Base-by-base conservation (phyloP, 2,888 invertebrate genomes). In the Lingula anatina region DNA sequence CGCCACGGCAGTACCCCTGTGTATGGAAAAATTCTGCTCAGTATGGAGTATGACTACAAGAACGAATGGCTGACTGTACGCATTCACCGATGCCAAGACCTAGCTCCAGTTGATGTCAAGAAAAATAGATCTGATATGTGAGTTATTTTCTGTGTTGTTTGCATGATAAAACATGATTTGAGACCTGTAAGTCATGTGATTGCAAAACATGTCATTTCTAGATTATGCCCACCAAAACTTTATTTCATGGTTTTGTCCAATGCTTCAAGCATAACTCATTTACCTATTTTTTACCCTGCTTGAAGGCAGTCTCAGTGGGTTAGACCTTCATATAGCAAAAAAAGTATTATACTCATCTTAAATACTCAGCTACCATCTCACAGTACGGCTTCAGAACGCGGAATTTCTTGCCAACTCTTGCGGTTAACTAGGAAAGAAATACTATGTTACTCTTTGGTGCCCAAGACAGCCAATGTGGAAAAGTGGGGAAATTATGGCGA, bases 61-160 rank as follows among this genome's bases (percentile, higher is more conserved):
- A 85, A 88, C 36, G 86, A 87, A 21, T 87, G 88, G 20, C 80
- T 96, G 54, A 93, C 93, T 76, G 89, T 95, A 47, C 86, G 87
- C 65, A 85, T 96, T 47, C 88, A 89, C 65, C 86, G 89, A 68
- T 95, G 95, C 78, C 84, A 87, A 61, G 92, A 95, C 76, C 81
- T 96, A 54, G 94, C 95, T 12, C 85, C 93, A 0, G 92, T 93
- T 5, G 94, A 95, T 75, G 80, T 83, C 53, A 95, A 94, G 78
- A 83, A 90, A 64, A 91, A 90, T 73, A 84, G 91, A 70, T 94
- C 94, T 56, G 94, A 96, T 83, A 95, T 96, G 81, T 96, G 86
- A 83, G 93, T 68, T n/a, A n/a, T n/a, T n/a, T n/a, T n/a, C n/a
- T n/a, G n/a, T n/a, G n/a, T n/a, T n/a, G n/a, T n/a, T n/a, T n/a